These are phyloP conservation scores for Notarius lentiginosus DNA, from an alignment of 2,113 vertebrate species.

Conservation along the genomic window DNA sequence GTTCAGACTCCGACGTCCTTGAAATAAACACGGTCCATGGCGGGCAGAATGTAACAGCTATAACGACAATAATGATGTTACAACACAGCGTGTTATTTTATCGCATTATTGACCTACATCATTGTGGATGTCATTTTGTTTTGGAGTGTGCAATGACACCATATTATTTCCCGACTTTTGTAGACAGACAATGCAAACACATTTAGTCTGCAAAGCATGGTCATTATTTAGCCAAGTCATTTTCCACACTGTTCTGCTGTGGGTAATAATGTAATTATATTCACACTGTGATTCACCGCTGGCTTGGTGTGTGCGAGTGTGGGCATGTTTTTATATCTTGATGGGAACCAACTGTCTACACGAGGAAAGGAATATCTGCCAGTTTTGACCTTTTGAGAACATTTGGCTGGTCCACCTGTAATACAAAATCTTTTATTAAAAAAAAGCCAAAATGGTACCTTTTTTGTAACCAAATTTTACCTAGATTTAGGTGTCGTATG, in stretches of 20 bases:
- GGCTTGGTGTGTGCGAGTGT: not conserved
- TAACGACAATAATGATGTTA: not conserved
- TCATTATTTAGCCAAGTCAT: conserved; percentile 19
- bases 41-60: no score
- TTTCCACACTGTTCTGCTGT: not conserved
- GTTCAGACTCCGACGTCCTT: conserved; percentile 22
- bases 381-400: not conserved
- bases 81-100: not conserved
- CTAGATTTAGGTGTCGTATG: not conserved
- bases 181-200: not conserved
- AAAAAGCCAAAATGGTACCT: not conserved
- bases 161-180: not conserved
- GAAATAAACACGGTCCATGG: not conserved
- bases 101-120: not conserved
- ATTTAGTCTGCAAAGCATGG: not conserved
- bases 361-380: not conserved
- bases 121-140: not conserved
- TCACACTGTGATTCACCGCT: conserved; percentile 16
- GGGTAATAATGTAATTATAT: conserved; percentile 15
- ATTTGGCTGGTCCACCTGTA: not conserved
- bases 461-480: not conserved
- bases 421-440: not conserved
- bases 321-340: not conserved
- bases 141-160: not conserved
- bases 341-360: not conserved